Evolutionary conservation across 2,797 vertebrate genomes (phyloP), one percentile per base, ranked within the genome.

Genomic region (Heterohyrax brucei): DNA sequence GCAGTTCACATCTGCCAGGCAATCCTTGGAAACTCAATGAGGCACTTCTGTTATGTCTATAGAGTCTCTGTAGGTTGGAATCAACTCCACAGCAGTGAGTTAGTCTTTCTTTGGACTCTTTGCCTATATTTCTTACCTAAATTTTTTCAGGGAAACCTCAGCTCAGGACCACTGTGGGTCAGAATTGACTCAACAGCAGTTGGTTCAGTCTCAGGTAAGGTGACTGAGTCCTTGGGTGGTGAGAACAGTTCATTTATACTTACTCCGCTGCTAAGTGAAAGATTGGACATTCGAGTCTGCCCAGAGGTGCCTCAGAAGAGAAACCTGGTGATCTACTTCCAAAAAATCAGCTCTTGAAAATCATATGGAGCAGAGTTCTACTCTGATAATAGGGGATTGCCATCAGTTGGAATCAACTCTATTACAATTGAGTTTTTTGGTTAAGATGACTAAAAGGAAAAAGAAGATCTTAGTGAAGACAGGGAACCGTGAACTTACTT

Each of bases 141-240:
- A 98, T n/a, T 95, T 97, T 93, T 96, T 95, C 87, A 95, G 95
- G 95, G 87, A 94, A 89, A 90, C 86, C 83, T 95, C 91, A 95
- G 72, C 89, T 95, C 95, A 96, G 96, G 96, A 94, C 83, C 89
- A 93, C 72, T 94, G 50, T 56, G 87, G 39, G 39, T 39, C 39
- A 39, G 39, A 39, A 39, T 39, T 39, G 39, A 39, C 39, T 39
- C 39, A 39, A 39, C 39, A 39, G 39, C 39, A 39, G 39, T 39
- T 39, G 39, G 39, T 39, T 39, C 39, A 39, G 53, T 12, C 53
- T 56, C 53, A 39, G 39, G 13, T 56, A 56, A 33, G n/a, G 33
- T 33, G 16, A 70, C n/a, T 18, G 18, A 70, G n/a, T 70, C n/a
- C 68, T 13, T 70, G 68, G n/a, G 66, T 70, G 6, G 16, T 70